Conservation (phyloP, 1,140 invertebrate species). For the Hydropsyche tenuis region DNA sequence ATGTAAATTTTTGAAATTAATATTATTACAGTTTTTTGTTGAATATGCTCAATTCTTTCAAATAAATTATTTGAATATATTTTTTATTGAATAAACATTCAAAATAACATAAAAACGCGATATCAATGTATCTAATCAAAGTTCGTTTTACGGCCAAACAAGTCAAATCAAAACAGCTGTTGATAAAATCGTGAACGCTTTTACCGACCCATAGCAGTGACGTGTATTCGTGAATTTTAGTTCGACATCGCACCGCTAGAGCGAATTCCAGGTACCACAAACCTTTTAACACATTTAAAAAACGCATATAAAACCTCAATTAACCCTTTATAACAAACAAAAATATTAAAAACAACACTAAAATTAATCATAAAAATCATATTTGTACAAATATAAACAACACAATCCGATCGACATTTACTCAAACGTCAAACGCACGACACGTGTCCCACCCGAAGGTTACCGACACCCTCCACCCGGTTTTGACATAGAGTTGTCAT, state of each 20-base stretch:
- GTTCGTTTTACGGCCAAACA: too few species aligned
- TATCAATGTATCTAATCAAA: too few species aligned
- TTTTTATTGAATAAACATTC: too few species aligned
- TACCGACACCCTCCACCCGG: neutral
- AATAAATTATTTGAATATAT: too few species aligned
- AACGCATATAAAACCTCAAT: neutral
- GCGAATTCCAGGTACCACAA: neutral
- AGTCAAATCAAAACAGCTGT: slow-evolving; percentile 1
- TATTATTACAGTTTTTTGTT: too few species aligned
- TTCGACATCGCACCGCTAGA: slow-evolving; percentile 39
- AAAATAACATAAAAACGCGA: too few species aligned
- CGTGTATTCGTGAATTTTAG: slow-evolving; percentile 43
- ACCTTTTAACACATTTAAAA: neutral
- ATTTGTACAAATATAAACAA: too few species aligned
- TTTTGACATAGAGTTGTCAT: slow-evolving; percentile 49
- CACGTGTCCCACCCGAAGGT: slow-evolving; percentile 3
- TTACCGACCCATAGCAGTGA: slow-evolving; percentile 39
- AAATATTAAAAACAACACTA: neutral
- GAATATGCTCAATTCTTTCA: too few species aligned
- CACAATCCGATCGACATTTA: too few species aligned
- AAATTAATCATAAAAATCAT: too few species aligned
- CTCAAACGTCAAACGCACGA: neutral
- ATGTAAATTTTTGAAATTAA: too few species aligned
- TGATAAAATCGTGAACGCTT: slow-evolving; percentile 21
- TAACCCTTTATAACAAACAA: too few species aligned